Evolutionary conservation across 2,113 vertebrate species (phyloP).

Genomic region (Crotophaga sulcirostris): DNA sequence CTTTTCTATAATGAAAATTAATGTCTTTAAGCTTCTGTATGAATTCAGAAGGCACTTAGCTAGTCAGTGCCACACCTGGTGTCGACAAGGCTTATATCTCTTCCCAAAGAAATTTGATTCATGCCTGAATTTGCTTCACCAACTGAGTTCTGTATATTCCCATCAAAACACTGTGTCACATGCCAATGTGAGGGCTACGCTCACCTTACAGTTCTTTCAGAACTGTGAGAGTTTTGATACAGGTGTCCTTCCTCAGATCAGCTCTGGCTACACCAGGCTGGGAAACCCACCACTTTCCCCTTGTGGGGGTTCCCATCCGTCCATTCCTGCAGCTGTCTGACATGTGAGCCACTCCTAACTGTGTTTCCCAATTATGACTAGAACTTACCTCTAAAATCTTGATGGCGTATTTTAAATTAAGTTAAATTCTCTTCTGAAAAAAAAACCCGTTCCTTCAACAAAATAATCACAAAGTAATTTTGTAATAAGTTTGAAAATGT

Average conservation of each 20-base stretch:
- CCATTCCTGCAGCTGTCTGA: neutral
- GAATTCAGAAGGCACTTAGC: neutral
- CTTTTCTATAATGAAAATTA: neutral
- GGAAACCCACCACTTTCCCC: neutral
- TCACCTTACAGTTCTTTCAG: neutral
- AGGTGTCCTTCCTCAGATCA: neutral
- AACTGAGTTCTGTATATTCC: neutral
- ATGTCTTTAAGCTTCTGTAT: neutral
- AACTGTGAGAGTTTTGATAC: neutral
- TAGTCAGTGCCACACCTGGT: accelerated
- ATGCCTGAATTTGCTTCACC: neutral
- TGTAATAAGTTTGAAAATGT: neutral
- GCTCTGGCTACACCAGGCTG: neutral
- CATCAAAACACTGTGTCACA: neutral
- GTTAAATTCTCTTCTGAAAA: neutral
- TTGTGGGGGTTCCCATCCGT: neutral
- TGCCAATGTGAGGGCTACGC: neutral
- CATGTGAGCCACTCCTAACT: accelerated
- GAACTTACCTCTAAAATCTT: neutral
- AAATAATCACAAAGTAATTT: neutral
- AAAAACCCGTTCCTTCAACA: neutral
- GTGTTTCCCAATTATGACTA: neutral
- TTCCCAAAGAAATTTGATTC: neutral
- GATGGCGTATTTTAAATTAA: neutral
- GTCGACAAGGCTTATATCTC: neutral